Evolutionary conservation across 2,797 vertebrate species (phyloP).

Genomic region (Apogon hyalosoma): DNA sequence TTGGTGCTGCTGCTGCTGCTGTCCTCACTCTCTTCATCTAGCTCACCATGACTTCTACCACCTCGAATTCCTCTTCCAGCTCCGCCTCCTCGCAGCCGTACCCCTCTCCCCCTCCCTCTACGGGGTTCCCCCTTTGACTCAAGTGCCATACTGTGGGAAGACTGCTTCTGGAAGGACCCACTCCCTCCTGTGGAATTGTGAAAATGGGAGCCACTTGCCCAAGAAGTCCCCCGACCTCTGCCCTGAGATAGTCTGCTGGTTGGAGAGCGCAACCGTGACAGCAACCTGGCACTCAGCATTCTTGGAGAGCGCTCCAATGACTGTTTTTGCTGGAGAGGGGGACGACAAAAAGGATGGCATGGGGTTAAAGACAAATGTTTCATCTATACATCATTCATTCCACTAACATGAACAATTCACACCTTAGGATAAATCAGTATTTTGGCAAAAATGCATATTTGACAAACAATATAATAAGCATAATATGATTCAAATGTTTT

Average conservation of each 20-base stretch:
- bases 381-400: not conserved
- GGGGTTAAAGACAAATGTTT: not conserved
- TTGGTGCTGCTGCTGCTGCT: constrained; percentile 63
- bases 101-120: constrained; percentile 77
- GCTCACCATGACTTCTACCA: constrained; percentile 49
- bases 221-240: constrained; percentile 65
- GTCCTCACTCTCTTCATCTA: constrained; percentile 74
- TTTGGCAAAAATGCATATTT: not conserved
- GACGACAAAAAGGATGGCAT: constrained; percentile 2
- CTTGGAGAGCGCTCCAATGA: constrained; percentile 76
- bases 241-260: constrained; percentile 73
- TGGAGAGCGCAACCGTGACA: constrained; percentile 74
- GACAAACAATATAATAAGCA: not conserved
- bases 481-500: not conserved
- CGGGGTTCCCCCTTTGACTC: constrained; percentile 63
- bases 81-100: constrained; percentile 77
- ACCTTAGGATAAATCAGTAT: not conserved
- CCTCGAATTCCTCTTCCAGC: constrained; percentile 69
- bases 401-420: not conserved
- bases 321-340: constrained; percentile 72
- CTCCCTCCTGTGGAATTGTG: constrained; percentile 28
- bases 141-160: constrained; percentile 42
- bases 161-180: constrained; percentile 51
- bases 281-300: constrained; percentile 72
- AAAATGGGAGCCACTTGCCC: constrained; percentile 54